phyloP scores from a whole-genome alignment of 2,888 invertebrate genomes.

The Pharmacophagus antenor region DNA sequence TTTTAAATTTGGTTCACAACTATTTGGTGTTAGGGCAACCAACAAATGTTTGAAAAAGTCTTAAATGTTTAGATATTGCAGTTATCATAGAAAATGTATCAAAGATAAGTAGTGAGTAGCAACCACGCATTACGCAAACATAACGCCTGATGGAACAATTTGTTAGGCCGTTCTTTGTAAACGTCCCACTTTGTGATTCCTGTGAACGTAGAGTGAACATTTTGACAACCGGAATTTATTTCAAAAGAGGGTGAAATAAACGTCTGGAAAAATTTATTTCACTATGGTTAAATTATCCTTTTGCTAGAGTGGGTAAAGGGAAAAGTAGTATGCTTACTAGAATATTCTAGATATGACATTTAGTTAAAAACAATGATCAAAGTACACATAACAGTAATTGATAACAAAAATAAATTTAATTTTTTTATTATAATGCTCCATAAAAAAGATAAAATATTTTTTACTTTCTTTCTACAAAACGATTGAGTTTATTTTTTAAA shows the following conservation, averaged over 20 bases:
- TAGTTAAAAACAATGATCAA: not conserved
- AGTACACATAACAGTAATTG: no score
- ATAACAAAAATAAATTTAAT: no score
- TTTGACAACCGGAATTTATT: conserved; percentile 76
- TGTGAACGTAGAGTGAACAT: conserved; percentile 69
- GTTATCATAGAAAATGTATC: conserved; percentile 37
- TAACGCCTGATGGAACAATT: conserved; percentile 68
- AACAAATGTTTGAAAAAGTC: no score
- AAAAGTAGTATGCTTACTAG: not conserved
- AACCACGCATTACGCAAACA: conserved; percentile 62
- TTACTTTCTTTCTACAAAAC: no score
- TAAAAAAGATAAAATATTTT: no score
- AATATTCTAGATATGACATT: not conserved
- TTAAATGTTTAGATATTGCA: not conserved
- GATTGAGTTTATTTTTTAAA: no score
- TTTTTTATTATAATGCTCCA: no score
- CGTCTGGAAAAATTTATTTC: conserved; percentile 31
- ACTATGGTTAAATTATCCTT: conserved; percentile 13
- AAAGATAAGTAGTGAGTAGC: conserved; percentile 54
- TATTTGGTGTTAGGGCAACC: no score
- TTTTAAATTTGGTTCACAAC: no score
- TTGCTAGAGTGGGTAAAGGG: not conserved
- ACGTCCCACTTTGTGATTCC: conserved; percentile 72
- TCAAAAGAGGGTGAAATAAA: conserved; percentile 46
- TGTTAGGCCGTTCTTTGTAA: conserved; percentile 73